Base-by-base conservation (phyloP, 1,140 invertebrate species). In the Cydia pomonella region DNA sequence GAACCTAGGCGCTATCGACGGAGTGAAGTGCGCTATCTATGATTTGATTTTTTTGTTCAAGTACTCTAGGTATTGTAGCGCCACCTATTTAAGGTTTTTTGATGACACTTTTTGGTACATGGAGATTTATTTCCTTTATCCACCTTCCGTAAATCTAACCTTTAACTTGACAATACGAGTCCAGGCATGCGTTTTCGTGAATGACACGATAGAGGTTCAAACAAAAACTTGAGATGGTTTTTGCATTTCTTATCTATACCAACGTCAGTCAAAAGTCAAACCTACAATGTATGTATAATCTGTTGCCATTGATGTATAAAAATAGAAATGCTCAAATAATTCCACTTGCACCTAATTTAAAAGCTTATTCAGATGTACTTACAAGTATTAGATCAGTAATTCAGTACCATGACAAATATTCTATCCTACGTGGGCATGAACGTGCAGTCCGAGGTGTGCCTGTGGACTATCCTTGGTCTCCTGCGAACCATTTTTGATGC, bases 401-500 rank as follows among this genome's bases (percentile, higher is more conserved):
- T 62, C 73, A 62, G 82, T 72, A 76, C 16, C 73, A 91, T 91
- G 88, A 78, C 87, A 53, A 91, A 91, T 76, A 79, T 93, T 73
- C 78, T 92, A 10, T 88, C 88, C 12, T 92, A 93, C 59, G 75
- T 89, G 12, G 90, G 91, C 38, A 85, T 93, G 84, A 86, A 78
- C 75, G 76, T 89, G 66, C 89, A 90, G 72, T 86, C 86, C 1
- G 91, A 93, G 79, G 85, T 92, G 4, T 93, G 90, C 66, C 29
- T 92, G 63, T 93, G 90, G 90, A 91, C 88, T 2, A 66, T 93
- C 3, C 75, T 93, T 38, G 91, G 91, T 0, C 82, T 93, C 16
- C 62, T 92, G 69, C 77, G 89, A 27, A 91, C 87, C 1, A 90
- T 92, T 59, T 92, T 93, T 73, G 91, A 93, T 74, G 91, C 89